Evolutionary conservation across 2,888 invertebrate genomes (phyloP).

Genomic region (Leptinotarsa rubiginosa): DNA sequence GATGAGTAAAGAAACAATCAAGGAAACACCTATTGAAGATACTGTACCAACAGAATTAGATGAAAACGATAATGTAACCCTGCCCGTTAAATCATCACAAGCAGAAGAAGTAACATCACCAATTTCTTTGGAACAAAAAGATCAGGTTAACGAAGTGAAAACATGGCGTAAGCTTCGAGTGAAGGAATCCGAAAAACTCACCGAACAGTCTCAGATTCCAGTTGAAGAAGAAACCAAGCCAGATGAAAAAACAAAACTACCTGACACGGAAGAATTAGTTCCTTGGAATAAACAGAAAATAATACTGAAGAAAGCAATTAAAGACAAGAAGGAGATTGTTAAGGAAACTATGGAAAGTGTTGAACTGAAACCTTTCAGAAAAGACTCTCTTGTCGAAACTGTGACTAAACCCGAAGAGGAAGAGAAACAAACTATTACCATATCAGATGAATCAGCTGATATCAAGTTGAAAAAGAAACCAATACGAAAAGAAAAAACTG

Average conservation of each 20-base stretch:
- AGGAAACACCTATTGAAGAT: constrained; percentile 49
- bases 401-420: constrained; percentile 32
- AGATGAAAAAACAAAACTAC: constrained; percentile 28
- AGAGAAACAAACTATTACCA: constrained; percentile 53
- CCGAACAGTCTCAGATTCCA: constrained; percentile 22
- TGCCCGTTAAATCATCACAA: constrained; percentile 37
- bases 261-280: constrained; percentile 60
- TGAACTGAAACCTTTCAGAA: constrained; percentile 46
- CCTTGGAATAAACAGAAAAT: constrained; percentile 76
- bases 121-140: constrained; percentile 31
- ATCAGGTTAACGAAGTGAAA: constrained; percentile 54
- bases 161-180: constrained; percentile 32
- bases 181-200: constrained; percentile 42
- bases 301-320: constrained; percentile 66
- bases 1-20: constrained; percentile 61
- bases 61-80: constrained; percentile 52
- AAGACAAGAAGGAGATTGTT: constrained; percentile 62
- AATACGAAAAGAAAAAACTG: background rate
- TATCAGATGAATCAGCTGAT: constrained; percentile 58
- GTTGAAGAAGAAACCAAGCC: constrained; percentile 19
- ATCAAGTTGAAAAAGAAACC: background rate
- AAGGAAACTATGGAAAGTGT: constrained; percentile 49
- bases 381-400: constrained; percentile 7
- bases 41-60: constrained; percentile 66
- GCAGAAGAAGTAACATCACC: constrained; percentile 54